Evolutionary conservation across 2,113 vertebrate species (phyloP).

Genomic region (Oenanthe melanoleuca): DNA sequence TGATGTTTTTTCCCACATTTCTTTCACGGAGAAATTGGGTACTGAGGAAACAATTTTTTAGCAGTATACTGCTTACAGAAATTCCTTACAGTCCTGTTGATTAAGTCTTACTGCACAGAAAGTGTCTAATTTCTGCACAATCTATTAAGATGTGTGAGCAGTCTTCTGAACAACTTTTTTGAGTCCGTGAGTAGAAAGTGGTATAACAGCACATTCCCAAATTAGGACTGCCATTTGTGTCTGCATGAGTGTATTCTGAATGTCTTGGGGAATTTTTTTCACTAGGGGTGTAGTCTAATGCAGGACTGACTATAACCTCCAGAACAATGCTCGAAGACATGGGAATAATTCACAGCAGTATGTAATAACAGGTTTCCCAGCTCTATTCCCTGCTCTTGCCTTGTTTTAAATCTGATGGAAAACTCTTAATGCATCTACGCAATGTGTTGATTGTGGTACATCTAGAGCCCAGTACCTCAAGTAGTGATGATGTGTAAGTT

Average conservation of each 20-base stretch:
- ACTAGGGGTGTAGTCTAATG: background rate
- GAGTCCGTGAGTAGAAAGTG: background rate
- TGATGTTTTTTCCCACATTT: background rate
- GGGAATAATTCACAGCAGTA: background rate
- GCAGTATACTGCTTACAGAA: background rate
- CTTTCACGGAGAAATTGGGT: background rate
- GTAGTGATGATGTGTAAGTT: background rate
- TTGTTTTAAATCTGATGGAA: background rate
- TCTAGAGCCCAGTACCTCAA: background rate
- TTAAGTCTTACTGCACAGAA: background rate
- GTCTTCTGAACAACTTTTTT: background rate
- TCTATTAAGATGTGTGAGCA: background rate
- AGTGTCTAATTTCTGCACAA: background rate
- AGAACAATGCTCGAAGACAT: background rate
- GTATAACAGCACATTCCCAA: accelerated
- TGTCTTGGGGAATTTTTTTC: background rate
- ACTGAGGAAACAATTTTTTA: background rate
- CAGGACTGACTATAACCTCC: background rate
- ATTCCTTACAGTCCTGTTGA: background rate
- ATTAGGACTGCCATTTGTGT: accelerated
- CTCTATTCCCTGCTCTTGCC: background rate
- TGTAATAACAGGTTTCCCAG: background rate
- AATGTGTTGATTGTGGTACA: accelerated
- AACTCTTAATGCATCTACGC: too few species aligned
- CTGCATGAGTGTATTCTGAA: background rate